Evolutionary conservation across 2,113 vertebrate genomes (phyloP).

Genomic region (Prionailurus viverrinus): DNA sequence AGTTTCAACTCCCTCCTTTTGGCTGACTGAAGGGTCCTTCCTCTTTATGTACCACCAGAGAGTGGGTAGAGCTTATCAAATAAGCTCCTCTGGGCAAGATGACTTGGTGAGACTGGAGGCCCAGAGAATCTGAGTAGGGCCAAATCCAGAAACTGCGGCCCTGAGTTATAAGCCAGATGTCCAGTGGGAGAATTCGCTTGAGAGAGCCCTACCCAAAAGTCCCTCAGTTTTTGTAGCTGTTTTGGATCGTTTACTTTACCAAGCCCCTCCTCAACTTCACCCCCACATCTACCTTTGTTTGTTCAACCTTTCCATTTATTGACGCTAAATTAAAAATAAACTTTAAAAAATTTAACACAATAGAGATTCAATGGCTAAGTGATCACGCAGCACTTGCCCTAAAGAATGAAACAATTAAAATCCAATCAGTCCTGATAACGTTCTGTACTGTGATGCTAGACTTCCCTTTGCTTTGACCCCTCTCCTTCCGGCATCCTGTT

Average conservation of each 20-base stretch:
- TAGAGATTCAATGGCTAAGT: constrained; percentile 60
- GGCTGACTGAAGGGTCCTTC: neutral
- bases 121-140: neutral
- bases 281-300: constrained; percentile 50
- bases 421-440: constrained; percentile 53
- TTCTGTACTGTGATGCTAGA: constrained; percentile 56
- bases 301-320: constrained; percentile 71
- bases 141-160: neutral
- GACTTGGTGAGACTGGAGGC: neutral
- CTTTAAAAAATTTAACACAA: constrained; percentile 58
- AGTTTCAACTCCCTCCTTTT: neutral
- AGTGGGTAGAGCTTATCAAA: neutral
- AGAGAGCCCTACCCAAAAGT: neutral
- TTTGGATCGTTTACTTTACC: constrained; percentile 29
- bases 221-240: neutral
- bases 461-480: constrained; percentile 68
- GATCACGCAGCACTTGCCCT: constrained; percentile 50
- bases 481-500: constrained; percentile 76
- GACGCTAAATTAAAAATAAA: constrained; percentile 78
- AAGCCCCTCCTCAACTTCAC: neutral
- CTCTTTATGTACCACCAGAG: neutral
- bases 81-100: neutral
- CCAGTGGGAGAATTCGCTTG: neutral
- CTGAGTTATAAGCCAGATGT: constrained; percentile 20
- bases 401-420: constrained; percentile 71